These are phyloP conservation scores for Triplophysa siluroides DNA, from an alignment of 2,113 vertebrate genomes.

Conservation along the genomic window DNA sequence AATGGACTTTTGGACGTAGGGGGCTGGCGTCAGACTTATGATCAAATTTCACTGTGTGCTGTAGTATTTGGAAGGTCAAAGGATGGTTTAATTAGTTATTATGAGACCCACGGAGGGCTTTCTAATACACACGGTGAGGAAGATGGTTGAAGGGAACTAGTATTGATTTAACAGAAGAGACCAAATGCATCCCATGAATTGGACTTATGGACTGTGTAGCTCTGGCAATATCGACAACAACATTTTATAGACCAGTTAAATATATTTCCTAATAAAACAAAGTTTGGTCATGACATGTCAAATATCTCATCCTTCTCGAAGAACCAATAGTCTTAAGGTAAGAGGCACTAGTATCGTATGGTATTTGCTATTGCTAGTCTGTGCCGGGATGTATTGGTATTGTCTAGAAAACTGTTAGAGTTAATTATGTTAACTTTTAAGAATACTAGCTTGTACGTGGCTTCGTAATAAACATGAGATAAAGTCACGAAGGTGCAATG, in stretches of 20 bases:
- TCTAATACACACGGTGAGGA: not conserved
- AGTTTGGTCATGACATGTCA: too few relatives aligned
- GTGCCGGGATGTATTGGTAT: too few relatives aligned
- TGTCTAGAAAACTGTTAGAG: not conserved
- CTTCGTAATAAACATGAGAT: not conserved
- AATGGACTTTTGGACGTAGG: slow-evolving; percentile 36
- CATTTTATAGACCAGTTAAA: not conserved
- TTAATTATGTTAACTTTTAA: not conserved
- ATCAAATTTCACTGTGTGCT: slow-evolving; percentile 33
- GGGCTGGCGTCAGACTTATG: slow-evolving; percentile 34
- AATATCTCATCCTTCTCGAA: too few relatives aligned
- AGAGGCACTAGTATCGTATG: too few relatives aligned
- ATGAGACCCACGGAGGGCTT: slow-evolving; percentile 2
- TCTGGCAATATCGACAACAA: not conserved
- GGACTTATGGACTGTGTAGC: not conserved
- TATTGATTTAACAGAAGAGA: not conserved
- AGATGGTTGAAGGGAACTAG: not conserved
- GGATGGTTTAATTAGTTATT: slow-evolving; percentile 35
- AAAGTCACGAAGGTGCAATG: not conserved
- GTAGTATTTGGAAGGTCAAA: slow-evolving; percentile 31
- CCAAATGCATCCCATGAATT: not conserved
- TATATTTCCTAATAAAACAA: not conserved
- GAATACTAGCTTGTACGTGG: not conserved
- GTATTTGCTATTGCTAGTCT: too few relatives aligned
- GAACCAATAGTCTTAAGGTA: too few relatives aligned